Evolutionary conservation across 2,113 vertebrate genomes (phyloP).

Genomic region (Alaudala cheleensis): DNA sequence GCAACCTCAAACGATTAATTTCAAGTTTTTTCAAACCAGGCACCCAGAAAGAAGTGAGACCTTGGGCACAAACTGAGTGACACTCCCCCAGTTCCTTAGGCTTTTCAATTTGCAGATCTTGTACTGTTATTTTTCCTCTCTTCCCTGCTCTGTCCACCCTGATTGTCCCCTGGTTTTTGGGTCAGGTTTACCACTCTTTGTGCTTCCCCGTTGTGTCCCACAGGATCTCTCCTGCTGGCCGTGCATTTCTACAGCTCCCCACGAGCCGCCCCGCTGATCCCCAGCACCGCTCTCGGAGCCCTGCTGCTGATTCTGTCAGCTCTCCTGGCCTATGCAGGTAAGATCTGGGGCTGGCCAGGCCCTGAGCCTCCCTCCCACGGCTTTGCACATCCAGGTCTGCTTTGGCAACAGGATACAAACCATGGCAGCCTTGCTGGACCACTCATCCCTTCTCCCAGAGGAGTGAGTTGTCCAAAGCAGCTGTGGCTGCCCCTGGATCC

Average conservation of each 20-base stretch:
- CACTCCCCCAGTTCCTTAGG: neutral
- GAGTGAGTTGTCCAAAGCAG: neutral
- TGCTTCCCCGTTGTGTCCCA: neutral
- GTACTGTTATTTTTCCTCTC: neutral
- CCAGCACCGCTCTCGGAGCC: slow-evolving; percentile 77
- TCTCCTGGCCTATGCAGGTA: slow-evolving; percentile 83
- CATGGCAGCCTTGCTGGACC: neutral
- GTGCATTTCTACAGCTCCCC: slow-evolving; percentile 77
- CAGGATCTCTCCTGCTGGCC: slow-evolving; percentile 82
- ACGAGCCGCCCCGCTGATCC: slow-evolving; percentile 65
- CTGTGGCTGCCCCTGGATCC: neutral
- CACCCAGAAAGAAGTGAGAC: neutral
- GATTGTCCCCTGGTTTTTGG: neutral
- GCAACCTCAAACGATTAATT: neutral
- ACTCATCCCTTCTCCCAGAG: neutral
- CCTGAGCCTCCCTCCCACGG: neutral
- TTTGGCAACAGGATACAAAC: neutral
- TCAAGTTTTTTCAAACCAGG: neutral
- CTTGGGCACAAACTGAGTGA: neutral
- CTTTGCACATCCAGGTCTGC: neutral
- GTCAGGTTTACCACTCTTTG: neutral
- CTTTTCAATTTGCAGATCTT: neutral
- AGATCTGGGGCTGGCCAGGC: neutral
- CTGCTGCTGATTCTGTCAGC: slow-evolving; percentile 78
- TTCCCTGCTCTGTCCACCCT: neutral